Evolutionary conservation across 2,797 vertebrate genomes (phyloP), one percentile per base, ranked within the genome.

Genomic region (Prunella strophiata): DNA sequence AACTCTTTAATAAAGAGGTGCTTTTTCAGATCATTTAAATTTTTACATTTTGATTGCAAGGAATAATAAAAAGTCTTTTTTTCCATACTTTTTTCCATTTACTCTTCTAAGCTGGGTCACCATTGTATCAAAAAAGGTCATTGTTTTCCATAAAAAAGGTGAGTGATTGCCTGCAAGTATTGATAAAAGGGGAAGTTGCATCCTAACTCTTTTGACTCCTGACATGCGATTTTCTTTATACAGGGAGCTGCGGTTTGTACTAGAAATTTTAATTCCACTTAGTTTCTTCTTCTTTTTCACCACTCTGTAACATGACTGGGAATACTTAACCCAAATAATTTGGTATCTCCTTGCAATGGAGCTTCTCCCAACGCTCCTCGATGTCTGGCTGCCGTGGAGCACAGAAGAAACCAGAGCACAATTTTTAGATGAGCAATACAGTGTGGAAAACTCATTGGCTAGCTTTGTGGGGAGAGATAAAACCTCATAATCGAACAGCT

Each of bases 1-100:
- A 96, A 92, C 96, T 97, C 93, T 97, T 95, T 96, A 95, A 91
- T 95, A 97, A 96, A 94, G 87, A 96, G 74, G 75, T 88, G n/a
- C 88, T 90, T 94, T 93, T 94, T 94, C 61, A 89, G 52, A 89
- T 95, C 1, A 96, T 96, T 85, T 96, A 79, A 93, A 95, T 79
- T 95, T 96, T 97, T 94, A 83, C 66, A 70, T 88, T 97, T 89
- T 97, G 74, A 96, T 96, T 95, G 66, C 66, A 62, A 86, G 85
- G 54, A 94, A 91, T 90, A 94, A 91, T 84, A 71, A 70, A 80
- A 92, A 67, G 52, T 30, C 43, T 6, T 54, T 89, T 93, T 88
- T 91, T 77, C 52, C 15, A 36, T 51, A 34, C 72, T 45, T 93
- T 95, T 94, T 74, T 75, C 78, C 90, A 66, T 94, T 96, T 94